phyloP scores from a whole-genome alignment of 2,113 vertebrate genomes.

The Arizona elegans region DNA sequence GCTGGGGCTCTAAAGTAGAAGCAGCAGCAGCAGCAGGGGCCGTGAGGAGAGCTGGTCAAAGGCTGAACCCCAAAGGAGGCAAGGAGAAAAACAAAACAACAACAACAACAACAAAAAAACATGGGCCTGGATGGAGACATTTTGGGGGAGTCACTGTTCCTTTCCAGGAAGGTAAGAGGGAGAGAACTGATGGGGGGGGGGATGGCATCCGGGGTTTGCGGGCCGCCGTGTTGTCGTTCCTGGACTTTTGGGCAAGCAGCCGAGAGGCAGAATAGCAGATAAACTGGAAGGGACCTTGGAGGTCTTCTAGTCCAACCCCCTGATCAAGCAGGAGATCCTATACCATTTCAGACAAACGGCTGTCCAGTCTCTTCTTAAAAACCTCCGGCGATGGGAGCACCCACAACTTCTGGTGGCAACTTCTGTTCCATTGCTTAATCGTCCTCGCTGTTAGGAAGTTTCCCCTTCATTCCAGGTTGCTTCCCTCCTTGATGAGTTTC shows the following conservation, averaged over 20 bases:
- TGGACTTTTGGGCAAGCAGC: neutral
- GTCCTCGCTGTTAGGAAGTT: too few species aligned
- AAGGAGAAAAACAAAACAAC: constrained; percentile 4
- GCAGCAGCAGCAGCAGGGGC: constrained; percentile 33
- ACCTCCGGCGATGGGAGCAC: too few species aligned
- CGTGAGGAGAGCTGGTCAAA: constrained; percentile 60
- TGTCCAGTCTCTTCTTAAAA: too few species aligned
- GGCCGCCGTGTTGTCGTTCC: constrained; percentile 13
- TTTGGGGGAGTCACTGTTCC: constrained; percentile 32
- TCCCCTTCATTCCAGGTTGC: too few species aligned
- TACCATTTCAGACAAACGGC: too few species aligned
- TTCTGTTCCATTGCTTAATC: too few species aligned
- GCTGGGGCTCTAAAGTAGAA: constrained; percentile 53
- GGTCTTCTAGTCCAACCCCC: too few species aligned
- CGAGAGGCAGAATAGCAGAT: neutral
- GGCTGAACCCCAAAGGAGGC: constrained; percentile 58
- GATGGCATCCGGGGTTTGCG: neutral
- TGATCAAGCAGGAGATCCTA: too few species aligned
- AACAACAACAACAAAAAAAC: constrained; percentile 26
- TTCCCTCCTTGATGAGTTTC: too few species aligned
- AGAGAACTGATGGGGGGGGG: neutral
- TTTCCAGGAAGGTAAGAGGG: neutral
- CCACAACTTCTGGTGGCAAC: too few species aligned
- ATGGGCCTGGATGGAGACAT: constrained; percentile 35
- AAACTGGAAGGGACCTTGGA: too few species aligned